Evolutionary conservation across 1,140 invertebrate genomes (phyloP), one percentile per base, ranked within the genome.

Genomic region (Berghia stephanieae): DNA sequence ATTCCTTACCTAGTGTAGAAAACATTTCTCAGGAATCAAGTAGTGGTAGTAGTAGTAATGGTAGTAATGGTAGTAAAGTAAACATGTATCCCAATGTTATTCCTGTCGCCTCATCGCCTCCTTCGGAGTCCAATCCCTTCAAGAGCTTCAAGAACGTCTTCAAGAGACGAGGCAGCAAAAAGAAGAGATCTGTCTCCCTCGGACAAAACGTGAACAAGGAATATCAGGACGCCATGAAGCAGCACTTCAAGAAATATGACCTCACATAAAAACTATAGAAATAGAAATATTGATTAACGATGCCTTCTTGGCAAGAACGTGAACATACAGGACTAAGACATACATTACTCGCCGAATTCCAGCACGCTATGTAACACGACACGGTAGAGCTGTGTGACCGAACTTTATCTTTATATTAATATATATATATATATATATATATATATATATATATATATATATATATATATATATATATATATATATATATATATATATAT

Each of bases 61-160:
- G n/a, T 13, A 21, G 5, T n/a, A 18, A 10, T 10, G 5, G 4
- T 38, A 49, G 70, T 34, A 67, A 69, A 38, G 34, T 36, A 31
- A 44, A 60, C 16, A 36, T 36, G 5, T 27, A 75, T 6, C 18
- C 68, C 42, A 38, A 52, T 46, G 43, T 63, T 31, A 67, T 24
- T 60, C 60, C 36, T n/a, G 34, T 31, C 31, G 31, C 40, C n/a
- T 40, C 71, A 16, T 43, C 75, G 36, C 42, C 73, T 21, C 36
- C 40, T 24, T 78, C 78, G 1, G 81, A 82, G 31, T 83, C 82
- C 24, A 83, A 82, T 77, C 83, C 82, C 42, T 84, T 84, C 71
- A 83, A 84, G 75, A 81, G 74, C 40, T 72, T 84, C 49, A 84
- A 83, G 73, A 83, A 83, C 27, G 83, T 83, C 31, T 79, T 84